Evolutionary conservation across 2,888 invertebrate species (phyloP).

Genomic region (Hoplodrina blanda): DNA sequence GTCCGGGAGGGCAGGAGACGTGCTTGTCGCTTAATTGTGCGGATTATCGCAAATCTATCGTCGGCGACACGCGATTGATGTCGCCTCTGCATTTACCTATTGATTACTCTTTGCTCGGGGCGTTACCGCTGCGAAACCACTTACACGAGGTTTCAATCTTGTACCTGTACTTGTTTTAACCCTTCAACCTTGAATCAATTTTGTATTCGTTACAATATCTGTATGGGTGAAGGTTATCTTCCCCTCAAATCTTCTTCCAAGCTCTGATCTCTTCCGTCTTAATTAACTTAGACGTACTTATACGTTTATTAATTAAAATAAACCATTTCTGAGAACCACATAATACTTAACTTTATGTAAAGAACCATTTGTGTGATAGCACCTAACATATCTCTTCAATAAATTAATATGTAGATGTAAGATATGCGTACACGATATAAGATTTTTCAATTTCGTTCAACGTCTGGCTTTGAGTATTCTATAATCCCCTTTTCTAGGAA

Average conservation of each 20-base stretch:
- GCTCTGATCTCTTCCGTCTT: slow-evolving; percentile 27
- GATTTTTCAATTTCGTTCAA: slow-evolving; percentile 47
- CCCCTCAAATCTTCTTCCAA: slow-evolving; percentile 26
- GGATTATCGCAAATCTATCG: slow-evolving; percentile 78
- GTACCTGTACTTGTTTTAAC: slow-evolving; percentile 42
- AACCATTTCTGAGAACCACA: slow-evolving; percentile 18
- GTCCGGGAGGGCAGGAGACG: slow-evolving; percentile 64
- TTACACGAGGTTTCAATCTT: slow-evolving; percentile 36
- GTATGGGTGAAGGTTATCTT: slow-evolving; percentile 45
- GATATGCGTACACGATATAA: slow-evolving; percentile 10
- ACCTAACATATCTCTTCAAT: slow-evolving; percentile 12
- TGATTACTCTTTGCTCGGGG: slow-evolving; percentile 59
- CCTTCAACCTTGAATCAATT: slow-evolving; percentile 31
- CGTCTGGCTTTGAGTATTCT: slow-evolving; percentile 33
- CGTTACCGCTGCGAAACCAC: slow-evolving; percentile 40
- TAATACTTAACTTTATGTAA: slow-evolving; percentile 5
- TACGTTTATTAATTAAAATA: slow-evolving; percentile 51
- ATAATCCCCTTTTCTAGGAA: slow-evolving; percentile 33
- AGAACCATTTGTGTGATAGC: slow-evolving; percentile 11
- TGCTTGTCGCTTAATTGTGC: slow-evolving; percentile 78
- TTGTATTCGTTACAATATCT: slow-evolving; percentile 19
- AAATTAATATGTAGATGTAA: slow-evolving; percentile 4
- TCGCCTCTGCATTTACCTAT: slow-evolving; percentile 65
- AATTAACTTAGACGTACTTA: slow-evolving; percentile 41
- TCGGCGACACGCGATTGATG: slow-evolving; percentile 63